Conservation (phyloP, 2,113 vertebrate species). For the Emydocephalus ijimae region DNA sequence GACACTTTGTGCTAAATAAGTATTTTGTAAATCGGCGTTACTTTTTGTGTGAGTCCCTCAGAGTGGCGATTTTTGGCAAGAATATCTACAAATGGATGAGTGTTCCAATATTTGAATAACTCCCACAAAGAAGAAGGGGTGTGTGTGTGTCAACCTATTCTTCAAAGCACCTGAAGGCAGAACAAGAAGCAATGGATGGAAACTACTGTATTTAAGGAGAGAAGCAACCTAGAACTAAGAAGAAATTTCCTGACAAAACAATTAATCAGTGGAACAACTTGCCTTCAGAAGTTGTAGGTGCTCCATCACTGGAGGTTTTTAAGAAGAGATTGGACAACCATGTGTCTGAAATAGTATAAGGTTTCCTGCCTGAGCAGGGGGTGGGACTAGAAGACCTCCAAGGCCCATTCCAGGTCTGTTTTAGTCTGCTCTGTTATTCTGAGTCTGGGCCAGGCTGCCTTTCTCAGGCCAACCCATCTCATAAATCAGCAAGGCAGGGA, state of each 20-base stretch:
- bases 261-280: not conserved
- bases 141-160: not conserved
- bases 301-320: not conserved
- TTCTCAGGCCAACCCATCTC: no score
- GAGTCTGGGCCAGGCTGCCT: no score
- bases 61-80: not conserved
- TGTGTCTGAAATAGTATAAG: no score
- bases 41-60: not conserved
- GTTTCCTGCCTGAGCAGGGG: no score
- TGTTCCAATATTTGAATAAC: not conserved
- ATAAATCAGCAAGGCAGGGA: no score
- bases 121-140: no score
- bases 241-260: not conserved
- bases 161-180: not conserved
- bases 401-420: no score
- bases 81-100: not conserved
- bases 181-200: not conserved
- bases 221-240: not conserved
- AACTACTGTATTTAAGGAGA: not conserved
- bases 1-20: not conserved
- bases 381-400: no score
- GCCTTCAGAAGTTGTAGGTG: not conserved
- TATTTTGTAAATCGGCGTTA: not conserved
- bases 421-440: no score
- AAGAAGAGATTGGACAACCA: no score